A percentile compares a stretch with the other conserved stretches of the same genome.
phyloP scores from a whole-genome alignment of 2,888 invertebrate species.

The Busseola fusca region DNA sequence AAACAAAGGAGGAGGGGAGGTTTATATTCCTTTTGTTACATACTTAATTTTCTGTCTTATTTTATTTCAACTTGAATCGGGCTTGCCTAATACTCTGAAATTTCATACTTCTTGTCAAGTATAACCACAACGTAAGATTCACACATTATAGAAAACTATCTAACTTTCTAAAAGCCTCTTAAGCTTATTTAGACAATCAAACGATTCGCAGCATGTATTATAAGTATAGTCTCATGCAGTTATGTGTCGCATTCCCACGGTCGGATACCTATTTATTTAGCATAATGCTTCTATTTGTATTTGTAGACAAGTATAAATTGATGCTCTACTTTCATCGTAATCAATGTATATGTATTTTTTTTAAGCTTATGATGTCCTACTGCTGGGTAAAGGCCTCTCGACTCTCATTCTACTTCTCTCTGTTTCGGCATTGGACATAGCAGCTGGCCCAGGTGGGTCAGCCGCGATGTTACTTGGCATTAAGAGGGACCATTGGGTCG shows the following conservation, averaged over 20 bases:
- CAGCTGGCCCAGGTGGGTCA: too few relatives aligned
- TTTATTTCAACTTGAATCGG: not conserved
- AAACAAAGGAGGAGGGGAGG: not conserved
- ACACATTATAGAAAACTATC: constrained; percentile 60
- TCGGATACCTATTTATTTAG: constrained; percentile 59
- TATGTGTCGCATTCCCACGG: constrained; percentile 67
- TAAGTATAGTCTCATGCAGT: constrained; percentile 59
- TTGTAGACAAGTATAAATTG: constrained; percentile 53
- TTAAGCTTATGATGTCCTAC: not conserved
- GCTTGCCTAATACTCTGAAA: not conserved
- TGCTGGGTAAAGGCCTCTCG: not conserved
- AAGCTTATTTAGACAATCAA: constrained; percentile 58
- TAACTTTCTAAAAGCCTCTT: constrained; percentile 69
- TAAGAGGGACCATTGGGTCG: not conserved
- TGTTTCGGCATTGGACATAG: too few relatives aligned
- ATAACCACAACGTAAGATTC: constrained; percentile 45
- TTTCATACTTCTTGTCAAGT: not conserved
- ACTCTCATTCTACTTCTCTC: not conserved
- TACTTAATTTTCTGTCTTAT: not conserved
- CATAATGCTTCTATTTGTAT: constrained; percentile 61
- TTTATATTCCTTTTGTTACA: not conserved
- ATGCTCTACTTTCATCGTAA: constrained; percentile 65
- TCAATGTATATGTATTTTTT: constrained; percentile 25
- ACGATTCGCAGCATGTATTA: constrained; percentile 50
- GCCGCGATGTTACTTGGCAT: not conserved